phyloP scores from a whole-genome alignment of 2,113 vertebrate species.

The Serinus canaria region DNA sequence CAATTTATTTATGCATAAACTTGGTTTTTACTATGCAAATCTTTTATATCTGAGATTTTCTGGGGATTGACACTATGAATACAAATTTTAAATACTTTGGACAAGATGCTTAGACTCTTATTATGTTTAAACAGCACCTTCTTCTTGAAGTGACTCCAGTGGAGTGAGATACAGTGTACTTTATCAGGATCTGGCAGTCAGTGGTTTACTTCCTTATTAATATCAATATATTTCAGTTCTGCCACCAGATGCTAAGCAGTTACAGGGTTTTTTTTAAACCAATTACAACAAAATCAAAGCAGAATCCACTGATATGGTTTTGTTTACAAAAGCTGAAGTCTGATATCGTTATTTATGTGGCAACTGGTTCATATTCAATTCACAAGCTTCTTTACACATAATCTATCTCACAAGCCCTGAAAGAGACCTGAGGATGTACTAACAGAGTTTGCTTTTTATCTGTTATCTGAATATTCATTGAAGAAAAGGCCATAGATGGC shows the following conservation, averaged over 20 bases:
- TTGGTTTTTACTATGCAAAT: neutral
- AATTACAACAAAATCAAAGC: constrained; percentile 26
- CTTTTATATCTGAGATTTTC: neutral
- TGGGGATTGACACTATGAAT: neutral
- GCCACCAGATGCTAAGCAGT: neutral
- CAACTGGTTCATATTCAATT: neutral
- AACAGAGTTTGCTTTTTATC: neutral
- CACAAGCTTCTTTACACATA: neutral
- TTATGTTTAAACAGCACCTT: neutral
- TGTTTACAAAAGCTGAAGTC: constrained; percentile 34
- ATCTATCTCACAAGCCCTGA: neutral
- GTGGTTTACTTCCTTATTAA: neutral
- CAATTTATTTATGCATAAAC: neutral
- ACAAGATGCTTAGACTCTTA: neutral
- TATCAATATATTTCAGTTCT: neutral
- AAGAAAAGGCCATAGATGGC: constrained; percentile 15
- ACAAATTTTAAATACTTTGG: neutral
- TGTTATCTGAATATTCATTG: constrained; percentile 17
- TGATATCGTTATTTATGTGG: neutral
- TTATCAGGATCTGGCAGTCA: neutral
- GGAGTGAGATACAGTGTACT: neutral
- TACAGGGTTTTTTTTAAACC: constrained; percentile 2
- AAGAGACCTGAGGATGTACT: neutral
- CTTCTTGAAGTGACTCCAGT: neutral
- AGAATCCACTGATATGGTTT: neutral